Percentiles rank a stretch among this genome's conserved stretches.
These are phyloP conservation scores for Phaedon cochleariae DNA, from an alignment of 2,888 invertebrate species.

Conservation along the genomic window DNA sequence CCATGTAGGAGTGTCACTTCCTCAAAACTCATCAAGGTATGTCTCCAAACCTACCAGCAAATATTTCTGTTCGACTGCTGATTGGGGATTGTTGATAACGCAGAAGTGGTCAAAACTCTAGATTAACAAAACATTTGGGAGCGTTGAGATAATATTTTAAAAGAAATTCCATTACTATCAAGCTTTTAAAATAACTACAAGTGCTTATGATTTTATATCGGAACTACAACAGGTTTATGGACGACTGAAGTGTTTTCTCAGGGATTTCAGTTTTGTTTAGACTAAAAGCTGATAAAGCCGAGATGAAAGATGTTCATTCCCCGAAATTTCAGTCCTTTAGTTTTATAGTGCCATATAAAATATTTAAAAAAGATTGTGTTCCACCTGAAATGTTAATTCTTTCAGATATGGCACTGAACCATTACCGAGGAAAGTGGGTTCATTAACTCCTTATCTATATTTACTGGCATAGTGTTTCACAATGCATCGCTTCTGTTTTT, in stretches of 20 bases:
- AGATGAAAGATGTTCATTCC: not conserved
- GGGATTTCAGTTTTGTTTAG: not conserved
- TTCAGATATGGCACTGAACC: not conserved
- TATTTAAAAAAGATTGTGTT: not conserved
- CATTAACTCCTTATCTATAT: conserved; percentile 20
- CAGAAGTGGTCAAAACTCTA: not conserved
- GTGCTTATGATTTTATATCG: too few species aligned
- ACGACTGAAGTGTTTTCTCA: not conserved
- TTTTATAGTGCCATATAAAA: not conserved
- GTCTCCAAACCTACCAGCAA: too few species aligned
- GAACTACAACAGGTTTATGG: too few species aligned
- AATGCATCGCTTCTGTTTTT: not conserved
- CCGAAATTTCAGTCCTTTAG: not conserved
- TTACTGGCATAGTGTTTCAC: not conserved
- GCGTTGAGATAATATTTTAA: not conserved
- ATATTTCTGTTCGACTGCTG: too few species aligned
- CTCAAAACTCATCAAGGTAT: not conserved
- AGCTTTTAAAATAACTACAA: too few species aligned
- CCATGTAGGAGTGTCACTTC: not conserved
- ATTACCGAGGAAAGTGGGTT: not conserved
- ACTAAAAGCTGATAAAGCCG: not conserved
- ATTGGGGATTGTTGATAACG: not conserved
- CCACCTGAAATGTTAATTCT: not conserved
- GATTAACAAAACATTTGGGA: not conserved
- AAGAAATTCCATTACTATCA: not conserved